Conservation (phyloP, 2,888 invertebrate genomes). For the Aphodius sticticus region DNA sequence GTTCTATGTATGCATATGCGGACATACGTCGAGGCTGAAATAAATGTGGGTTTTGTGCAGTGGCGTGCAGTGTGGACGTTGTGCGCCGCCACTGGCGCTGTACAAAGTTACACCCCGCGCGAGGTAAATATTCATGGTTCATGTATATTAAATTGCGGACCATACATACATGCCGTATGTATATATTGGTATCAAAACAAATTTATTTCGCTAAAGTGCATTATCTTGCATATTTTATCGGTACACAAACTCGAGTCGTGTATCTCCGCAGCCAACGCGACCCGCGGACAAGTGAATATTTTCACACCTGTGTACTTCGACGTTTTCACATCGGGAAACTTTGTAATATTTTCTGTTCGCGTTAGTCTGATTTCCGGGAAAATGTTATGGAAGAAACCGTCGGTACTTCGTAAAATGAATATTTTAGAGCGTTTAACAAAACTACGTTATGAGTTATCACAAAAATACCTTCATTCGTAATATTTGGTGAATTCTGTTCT, state of each 20-base stretch:
- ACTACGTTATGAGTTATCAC: too few species aligned
- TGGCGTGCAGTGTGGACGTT: not conserved
- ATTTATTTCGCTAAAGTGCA: constrained; percentile 29
- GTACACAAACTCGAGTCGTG: constrained; percentile 5
- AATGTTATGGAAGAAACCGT: too few species aligned
- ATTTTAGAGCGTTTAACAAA: too few species aligned
- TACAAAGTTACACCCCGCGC: not conserved
- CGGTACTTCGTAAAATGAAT: too few species aligned
- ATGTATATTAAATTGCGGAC: not conserved
- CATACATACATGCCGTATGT: not conserved
- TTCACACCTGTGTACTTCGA: not conserved
- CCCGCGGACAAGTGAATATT: not conserved
- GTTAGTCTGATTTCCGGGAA: not conserved
- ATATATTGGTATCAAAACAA: constrained; percentile 9
- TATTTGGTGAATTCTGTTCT: too few species aligned
- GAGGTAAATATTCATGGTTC: constrained; percentile 4
- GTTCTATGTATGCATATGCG: not conserved
- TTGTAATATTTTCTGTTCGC: not conserved
- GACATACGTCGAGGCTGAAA: not conserved
- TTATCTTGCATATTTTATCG: constrained; percentile 30
- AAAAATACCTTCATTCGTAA: too few species aligned
- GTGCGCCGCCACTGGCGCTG: not conserved
- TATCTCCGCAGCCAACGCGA: not conserved
- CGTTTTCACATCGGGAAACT: not conserved
- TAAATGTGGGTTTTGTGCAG: not conserved